A percentile compares a stretch with the other conserved stretches of the same genome.
Evolutionary conservation across 2,888 invertebrate species (phyloP).

Genomic region (Sphaerophoria taeniata): DNA sequence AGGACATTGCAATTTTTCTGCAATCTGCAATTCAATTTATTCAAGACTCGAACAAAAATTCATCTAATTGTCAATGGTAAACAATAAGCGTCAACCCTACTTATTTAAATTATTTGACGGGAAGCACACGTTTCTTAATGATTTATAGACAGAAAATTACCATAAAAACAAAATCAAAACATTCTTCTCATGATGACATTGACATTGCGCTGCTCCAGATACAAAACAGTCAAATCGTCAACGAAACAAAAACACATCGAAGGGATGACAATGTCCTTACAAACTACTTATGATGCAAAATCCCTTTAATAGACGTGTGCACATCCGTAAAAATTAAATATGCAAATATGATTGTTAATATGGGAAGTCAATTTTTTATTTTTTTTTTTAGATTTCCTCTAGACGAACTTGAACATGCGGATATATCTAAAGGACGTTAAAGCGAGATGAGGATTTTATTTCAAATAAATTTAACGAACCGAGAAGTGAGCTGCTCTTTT

Average conservation of each 20-base stretch:
- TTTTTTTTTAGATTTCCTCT: slow-evolving; percentile 1
- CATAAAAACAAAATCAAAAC: slow-evolving; percentile 68
- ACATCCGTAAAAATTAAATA: slow-evolving; percentile 58
- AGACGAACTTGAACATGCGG: background rate
- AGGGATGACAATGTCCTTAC: slow-evolving; percentile 71
- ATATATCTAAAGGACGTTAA: background rate
- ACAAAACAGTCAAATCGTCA: background rate
- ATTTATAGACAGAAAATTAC: slow-evolving; percentile 75
- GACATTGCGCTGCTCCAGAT: slow-evolving; percentile 50
- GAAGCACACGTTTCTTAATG: slow-evolving; percentile 80
- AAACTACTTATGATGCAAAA: slow-evolving; percentile 59
- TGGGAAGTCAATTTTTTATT: slow-evolving; percentile 53
- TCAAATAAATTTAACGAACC: slow-evolving; percentile 56
- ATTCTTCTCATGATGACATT: background rate
- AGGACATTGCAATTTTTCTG: slow-evolving; percentile 16
- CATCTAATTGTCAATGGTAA: slow-evolving; percentile 47
- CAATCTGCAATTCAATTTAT: slow-evolving; percentile 3
- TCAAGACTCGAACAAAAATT: background rate
- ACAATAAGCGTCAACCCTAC: slow-evolving; percentile 48
- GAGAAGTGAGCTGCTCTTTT: slow-evolving; percentile 41
- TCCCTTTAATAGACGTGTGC: slow-evolving; percentile 49
- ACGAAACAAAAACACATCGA: background rate
- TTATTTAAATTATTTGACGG: slow-evolving; percentile 76
- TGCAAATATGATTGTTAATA: slow-evolving; percentile 66
- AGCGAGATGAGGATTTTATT: background rate